Percentiles rank a stretch among this genome's conserved stretches.
Conservation (phyloP, 1,140 invertebrate species). For the Drosophila neocordata region DNA sequence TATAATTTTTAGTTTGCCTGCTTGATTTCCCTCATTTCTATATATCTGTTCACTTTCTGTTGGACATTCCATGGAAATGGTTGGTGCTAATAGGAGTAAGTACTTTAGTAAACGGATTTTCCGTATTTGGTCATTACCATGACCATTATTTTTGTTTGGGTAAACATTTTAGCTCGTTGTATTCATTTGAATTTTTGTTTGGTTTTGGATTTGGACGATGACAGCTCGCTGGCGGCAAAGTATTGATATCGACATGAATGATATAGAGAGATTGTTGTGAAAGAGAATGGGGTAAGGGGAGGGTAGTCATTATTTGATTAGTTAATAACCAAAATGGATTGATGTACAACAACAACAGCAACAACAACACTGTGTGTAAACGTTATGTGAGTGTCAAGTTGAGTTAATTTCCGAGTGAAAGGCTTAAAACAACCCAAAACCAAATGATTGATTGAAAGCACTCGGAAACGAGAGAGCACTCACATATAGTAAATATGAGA, state of each 20-base stretch:
- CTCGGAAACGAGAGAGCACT: not conserved
- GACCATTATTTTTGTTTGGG: conserved; percentile 61
- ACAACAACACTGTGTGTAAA: conserved; percentile 14
- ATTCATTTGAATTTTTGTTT: conserved; percentile 59
- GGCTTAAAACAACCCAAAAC: not conserved
- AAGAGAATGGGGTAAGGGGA: conserved; percentile 34
- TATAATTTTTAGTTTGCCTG: not conserved
- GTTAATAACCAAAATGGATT: conserved; percentile 39
- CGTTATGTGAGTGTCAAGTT: conserved; percentile 6
- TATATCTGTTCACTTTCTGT: not conserved
- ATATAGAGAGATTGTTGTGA: not conserved
- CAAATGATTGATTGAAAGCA: conserved; percentile 43
- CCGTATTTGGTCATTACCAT: conserved; percentile 60
- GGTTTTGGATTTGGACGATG: conserved; percentile 49
- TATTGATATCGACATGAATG: conserved; percentile 38
- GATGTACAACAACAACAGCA: too few species aligned
- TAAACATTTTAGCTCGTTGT: conserved; percentile 62
- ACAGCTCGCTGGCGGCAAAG: conserved; percentile 41
- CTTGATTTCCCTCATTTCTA: not conserved
- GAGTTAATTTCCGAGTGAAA: conserved; percentile 37
- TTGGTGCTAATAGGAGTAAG: not conserved
- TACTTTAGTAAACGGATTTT: conserved; percentile 57
- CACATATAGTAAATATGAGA: not conserved
- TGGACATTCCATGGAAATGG: conserved; percentile 30
- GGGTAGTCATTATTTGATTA: conserved; percentile 62